These are phyloP conservation scores for Lysandra bellargus DNA, from an alignment of 2,888 invertebrate genomes.

Conservation along the genomic window DNA sequence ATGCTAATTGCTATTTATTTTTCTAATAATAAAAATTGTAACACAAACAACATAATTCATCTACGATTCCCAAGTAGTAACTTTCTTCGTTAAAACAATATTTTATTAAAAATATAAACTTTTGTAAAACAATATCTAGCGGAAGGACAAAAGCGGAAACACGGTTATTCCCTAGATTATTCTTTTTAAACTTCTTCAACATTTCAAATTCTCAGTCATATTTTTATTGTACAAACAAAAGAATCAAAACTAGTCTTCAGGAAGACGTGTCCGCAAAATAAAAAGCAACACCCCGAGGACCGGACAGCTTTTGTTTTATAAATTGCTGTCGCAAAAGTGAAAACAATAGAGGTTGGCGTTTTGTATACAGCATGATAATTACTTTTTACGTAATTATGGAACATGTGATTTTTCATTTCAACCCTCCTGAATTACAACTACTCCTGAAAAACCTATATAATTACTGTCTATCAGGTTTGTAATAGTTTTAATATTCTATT, in stretches of 20 bases:
- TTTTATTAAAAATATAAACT: conserved; percentile 9
- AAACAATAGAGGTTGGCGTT: background rate
- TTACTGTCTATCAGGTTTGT: too few species aligned
- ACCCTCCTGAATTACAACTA: background rate
- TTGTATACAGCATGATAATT: conserved; percentile 4
- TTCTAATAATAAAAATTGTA: background rate
- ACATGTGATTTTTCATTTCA: background rate
- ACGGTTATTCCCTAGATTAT: conserved; percentile 22
- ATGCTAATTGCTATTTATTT: too few species aligned
- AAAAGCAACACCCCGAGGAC: conserved; percentile 22
- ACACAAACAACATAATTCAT: background rate
- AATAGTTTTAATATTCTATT: too few species aligned
- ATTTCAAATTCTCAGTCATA: conserved; percentile 26
- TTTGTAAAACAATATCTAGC: background rate
- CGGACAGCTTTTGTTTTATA: conserved; percentile 12
- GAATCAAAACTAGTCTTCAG: conserved; percentile 24
- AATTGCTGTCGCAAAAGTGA: background rate
- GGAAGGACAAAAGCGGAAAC: background rate
- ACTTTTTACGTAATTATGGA: conserved; percentile 3
- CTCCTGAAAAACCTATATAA: too few species aligned
- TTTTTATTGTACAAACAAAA: conserved; percentile 24
- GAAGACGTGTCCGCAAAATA: conserved; percentile 20
- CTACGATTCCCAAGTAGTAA: background rate
- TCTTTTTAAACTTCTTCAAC: conserved; percentile 10
- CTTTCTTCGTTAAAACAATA: background rate